Conservation (phyloP, 1,140 invertebrate genomes). For the Odontomachus brunneus region DNA sequence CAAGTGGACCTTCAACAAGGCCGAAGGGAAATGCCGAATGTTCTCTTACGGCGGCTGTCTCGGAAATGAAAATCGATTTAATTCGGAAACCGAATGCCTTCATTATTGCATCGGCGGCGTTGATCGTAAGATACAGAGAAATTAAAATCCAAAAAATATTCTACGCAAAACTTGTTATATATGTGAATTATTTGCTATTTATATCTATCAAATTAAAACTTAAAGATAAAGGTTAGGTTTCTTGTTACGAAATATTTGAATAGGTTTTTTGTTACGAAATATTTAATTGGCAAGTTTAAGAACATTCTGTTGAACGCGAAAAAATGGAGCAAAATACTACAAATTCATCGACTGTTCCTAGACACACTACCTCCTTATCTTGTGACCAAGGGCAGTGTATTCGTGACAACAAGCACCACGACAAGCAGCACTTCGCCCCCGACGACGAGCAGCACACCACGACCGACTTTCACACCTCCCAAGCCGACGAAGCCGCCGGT, state of each 20-base stretch:
- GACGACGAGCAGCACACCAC: slow-evolving; percentile 81
- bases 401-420: slow-evolving; percentile 82
- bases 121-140: slow-evolving; percentile 80
- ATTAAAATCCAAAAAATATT: neutral
- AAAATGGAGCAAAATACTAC: neutral
- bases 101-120: slow-evolving; percentile 87
- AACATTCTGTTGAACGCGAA: neutral
- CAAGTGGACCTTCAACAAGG: slow-evolving; percentile 91
- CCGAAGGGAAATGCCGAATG: slow-evolving; percentile 88
- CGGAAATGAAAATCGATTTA: slow-evolving; percentile 92
- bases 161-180: neutral
- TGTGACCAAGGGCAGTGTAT: slow-evolving; percentile 82
- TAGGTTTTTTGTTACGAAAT: neutral
- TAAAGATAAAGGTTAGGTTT: too few species aligned
- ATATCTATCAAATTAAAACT: too few species aligned
- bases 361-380: slow-evolving; percentile 86
- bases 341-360: slow-evolving; percentile 67
- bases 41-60: slow-evolving; percentile 93
- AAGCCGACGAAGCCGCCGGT: slow-evolving; percentile 87
- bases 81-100: slow-evolving; percentile 90
- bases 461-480: slow-evolving; percentile 81
- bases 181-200: too few species aligned
- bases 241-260: neutral
- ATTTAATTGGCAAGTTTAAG: neutral
- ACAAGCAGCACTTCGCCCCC: slow-evolving; percentile 83